These are phyloP conservation scores for Calidris pygmaea DNA, from an alignment of 2,113 vertebrate genomes.

Conservation along the genomic window DNA sequence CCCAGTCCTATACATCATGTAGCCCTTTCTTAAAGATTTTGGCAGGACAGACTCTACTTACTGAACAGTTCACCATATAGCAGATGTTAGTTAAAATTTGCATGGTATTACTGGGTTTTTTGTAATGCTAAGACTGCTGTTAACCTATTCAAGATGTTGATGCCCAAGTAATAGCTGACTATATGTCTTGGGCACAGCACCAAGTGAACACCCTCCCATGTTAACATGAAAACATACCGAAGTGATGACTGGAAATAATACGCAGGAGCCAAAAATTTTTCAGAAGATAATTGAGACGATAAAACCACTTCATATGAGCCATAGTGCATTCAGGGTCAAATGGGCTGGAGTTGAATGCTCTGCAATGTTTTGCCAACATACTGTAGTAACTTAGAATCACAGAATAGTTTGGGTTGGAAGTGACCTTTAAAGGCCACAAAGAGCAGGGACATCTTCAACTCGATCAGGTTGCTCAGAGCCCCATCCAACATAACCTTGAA, in stretches of 20 bases:
- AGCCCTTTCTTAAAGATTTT: neutral
- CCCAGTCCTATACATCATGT: rapidly evolving
- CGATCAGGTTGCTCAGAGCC: neutral
- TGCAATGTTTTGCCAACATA: neutral
- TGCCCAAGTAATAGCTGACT: neutral
- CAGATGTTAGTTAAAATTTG: neutral
- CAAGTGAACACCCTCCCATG: neutral
- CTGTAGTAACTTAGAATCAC: neutral
- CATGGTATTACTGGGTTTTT: neutral
- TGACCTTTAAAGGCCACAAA: neutral
- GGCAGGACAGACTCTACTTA: neutral
- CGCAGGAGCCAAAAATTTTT: neutral
- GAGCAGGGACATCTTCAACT: neutral
- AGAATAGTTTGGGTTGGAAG: neutral
- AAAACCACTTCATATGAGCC: neutral
- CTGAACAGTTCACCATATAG: neutral
- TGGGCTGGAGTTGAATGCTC: neutral
- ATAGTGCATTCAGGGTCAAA: neutral
- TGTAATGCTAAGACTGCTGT: neutral
- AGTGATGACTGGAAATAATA: neutral
- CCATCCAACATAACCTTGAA: neutral
- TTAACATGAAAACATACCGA: neutral
- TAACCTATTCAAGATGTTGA: neutral
- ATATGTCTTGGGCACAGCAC: neutral
- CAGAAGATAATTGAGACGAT: neutral